phyloP scores from a whole-genome alignment of 2,888 invertebrate species.

The Caenorhabditis sp. region DNA sequence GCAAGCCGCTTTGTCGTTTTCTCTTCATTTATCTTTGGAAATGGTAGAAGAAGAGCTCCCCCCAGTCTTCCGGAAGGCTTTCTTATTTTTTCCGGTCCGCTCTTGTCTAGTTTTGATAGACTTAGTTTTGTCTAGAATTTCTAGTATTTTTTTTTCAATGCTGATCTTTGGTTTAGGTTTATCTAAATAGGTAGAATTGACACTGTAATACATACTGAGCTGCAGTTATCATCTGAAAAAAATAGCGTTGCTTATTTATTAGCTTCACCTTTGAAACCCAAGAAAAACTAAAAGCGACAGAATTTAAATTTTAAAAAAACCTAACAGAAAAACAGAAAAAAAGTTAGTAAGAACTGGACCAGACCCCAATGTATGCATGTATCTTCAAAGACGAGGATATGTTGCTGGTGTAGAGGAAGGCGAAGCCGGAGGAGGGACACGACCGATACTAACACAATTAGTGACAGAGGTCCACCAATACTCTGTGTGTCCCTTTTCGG shows the following conservation, averaged over 20 bases:
- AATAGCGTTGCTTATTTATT: too few species aligned
- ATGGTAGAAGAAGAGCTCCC: slow-evolving; percentile 1
- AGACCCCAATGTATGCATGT: slow-evolving; percentile 13
- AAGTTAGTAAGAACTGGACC: not conserved
- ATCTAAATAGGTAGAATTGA: too few species aligned
- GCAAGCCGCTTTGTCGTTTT: not conserved
- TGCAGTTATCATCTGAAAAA: too few species aligned
- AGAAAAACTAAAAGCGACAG: not conserved
- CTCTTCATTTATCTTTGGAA: slow-evolving; percentile 14
- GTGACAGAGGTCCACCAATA: slow-evolving; percentile 67
- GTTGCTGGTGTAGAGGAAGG: slow-evolving; percentile 41
- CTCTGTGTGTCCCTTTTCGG: slow-evolving; percentile 42
- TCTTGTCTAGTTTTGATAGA: too few species aligned
- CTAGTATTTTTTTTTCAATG: not conserved
- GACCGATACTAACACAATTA: slow-evolving; percentile 68
- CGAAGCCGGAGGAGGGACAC: slow-evolving; percentile 4
- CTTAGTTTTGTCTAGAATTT: too few species aligned
- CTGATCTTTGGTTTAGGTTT: not conserved
- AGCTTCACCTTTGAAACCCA: too few species aligned
- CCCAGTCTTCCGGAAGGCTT: too few species aligned
- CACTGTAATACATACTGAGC: too few species aligned
- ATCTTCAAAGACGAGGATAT: slow-evolving; percentile 10
- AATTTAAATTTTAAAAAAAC: not conserved
- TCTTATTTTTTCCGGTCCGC: not conserved
- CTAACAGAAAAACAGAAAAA: not conserved